Percentiles rank a stretch among this genome's conserved stretches.
Conservation (phyloP, 1,140 invertebrate genomes). For the Colletes gigas region DNA sequence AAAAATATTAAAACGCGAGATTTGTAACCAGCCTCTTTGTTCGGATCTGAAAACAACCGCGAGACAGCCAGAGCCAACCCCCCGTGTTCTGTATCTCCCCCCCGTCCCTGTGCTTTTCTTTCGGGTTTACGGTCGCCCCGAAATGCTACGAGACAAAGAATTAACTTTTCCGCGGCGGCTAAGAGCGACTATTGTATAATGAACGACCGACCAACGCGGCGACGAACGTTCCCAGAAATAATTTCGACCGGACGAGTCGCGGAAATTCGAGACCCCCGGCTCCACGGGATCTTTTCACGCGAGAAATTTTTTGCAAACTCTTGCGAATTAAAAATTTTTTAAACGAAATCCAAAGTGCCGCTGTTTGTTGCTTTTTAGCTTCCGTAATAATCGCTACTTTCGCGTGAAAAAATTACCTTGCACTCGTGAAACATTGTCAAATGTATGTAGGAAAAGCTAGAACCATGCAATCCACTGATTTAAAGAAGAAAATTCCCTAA, state of each 20-base stretch:
- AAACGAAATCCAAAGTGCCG: no score
- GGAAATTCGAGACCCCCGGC: not conserved
- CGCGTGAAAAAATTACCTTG: no score
- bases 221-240: not conserved
- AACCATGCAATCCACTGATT: no score
- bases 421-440: no score
- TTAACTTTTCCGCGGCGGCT: not conserved
- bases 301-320: no score
- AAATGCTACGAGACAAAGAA: not conserved
- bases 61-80: not conserved
- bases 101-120: no score
- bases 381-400: no score
- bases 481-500: no score
- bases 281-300: no score
- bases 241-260: not conserved
- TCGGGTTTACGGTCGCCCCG: not conserved
- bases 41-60: not conserved
- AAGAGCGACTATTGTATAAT: not conserved
- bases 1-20: not conserved
- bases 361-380: no score
- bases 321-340: no score
- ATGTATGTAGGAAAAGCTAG: no score
- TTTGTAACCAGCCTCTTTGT: not conserved
- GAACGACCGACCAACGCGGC: not conserved
- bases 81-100: not conserved